Base-by-base conservation (phyloP, 2,888 invertebrate species). In the Rambutsinella grinnellia region DNA sequence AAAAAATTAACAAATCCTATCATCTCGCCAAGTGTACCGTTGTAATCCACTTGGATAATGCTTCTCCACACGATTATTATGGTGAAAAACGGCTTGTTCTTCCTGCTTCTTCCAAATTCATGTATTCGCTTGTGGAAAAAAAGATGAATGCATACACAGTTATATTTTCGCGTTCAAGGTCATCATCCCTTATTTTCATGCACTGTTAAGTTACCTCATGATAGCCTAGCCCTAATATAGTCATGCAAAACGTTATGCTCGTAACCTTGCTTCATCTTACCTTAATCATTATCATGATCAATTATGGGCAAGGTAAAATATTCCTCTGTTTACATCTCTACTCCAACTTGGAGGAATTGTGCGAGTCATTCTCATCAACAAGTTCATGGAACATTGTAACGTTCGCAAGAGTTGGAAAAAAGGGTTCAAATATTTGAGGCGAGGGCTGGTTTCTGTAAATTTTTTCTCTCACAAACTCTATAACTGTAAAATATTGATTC, bases 261-360 rank as follows among this genome's bases (percentile, higher is more conserved):
- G 49, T 60, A 74, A 36, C 74, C 74, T 67, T 74, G 74, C 58
- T 17, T 74, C 67, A 74, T 19, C 53, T 74, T 74, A 67, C 74
- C 74, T 74, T 74, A 44, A 46, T 60, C 74, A 74, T 61, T 74
- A 74, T 74, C 74, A 74, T 74, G 74, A 74, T 74, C 74, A 74
- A 74, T 60, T 44, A 58, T 74, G 67, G 56, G 74, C 74, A 74
- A 74, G 74, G 74, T 74, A 61, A 74, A 46, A 44, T 67, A 61
- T 36, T 36, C 13, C 36, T 36, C n/a, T n/a, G n/a, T 36, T 36
- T 36, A 36, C 13, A 36, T 17, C 3, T 49, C 49, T 49, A 3
- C 49, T 17, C 49, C n/a, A 36, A 36, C 13, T 36, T 36, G 36
- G 36, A 36, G 13, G 36, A 36, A 8, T 36, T 13, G 6, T 36